These are phyloP conservation scores for Protodeltote pygarga DNA, from an alignment of 2,888 invertebrate species.

Conservation along the genomic window DNA sequence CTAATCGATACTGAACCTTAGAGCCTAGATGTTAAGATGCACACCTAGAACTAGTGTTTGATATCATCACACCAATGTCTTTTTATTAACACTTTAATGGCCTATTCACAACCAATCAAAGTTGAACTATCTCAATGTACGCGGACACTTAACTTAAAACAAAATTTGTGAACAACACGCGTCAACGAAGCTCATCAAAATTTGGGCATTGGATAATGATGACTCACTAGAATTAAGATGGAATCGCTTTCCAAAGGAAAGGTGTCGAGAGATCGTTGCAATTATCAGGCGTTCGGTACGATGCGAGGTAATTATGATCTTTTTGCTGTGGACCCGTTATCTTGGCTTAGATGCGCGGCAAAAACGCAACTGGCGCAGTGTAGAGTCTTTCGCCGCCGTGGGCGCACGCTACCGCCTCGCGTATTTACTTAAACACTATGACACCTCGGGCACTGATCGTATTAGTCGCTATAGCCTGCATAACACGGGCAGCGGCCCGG, in stretches of 20 bases:
- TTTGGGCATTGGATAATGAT: constrained; percentile 60
- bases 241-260: constrained; percentile 85
- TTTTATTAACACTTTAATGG: constrained; percentile 51
- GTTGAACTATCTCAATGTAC: constrained; percentile 44
- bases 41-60: constrained; percentile 21
- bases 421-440: constrained; percentile 47
- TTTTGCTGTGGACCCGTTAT: constrained; percentile 84
- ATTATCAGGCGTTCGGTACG: constrained; percentile 73
- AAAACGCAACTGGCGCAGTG: constrained; percentile 76
- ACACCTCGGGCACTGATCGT: constrained; percentile 56
- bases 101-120: constrained; percentile 47
- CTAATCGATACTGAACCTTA: constrained; percentile 46
- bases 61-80: constrained; percentile 31
- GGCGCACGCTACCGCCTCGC: constrained; percentile 65
- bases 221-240: constrained; percentile 78
- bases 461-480: constrained; percentile 64
- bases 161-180: constrained; percentile 12
- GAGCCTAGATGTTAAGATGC: constrained; percentile 23
- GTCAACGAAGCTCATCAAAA: constrained; percentile 50
- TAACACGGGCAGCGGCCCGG: constrained; percentile 61
- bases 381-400: constrained; percentile 63
- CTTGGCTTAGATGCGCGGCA: constrained; percentile 78
- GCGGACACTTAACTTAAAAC: constrained; percentile 5
- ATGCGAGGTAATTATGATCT: constrained; percentile 81
- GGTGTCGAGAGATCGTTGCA: constrained; percentile 80